Base-by-base conservation (phyloP, 2,113 vertebrate genomes). In the Calypte anna region DNA sequence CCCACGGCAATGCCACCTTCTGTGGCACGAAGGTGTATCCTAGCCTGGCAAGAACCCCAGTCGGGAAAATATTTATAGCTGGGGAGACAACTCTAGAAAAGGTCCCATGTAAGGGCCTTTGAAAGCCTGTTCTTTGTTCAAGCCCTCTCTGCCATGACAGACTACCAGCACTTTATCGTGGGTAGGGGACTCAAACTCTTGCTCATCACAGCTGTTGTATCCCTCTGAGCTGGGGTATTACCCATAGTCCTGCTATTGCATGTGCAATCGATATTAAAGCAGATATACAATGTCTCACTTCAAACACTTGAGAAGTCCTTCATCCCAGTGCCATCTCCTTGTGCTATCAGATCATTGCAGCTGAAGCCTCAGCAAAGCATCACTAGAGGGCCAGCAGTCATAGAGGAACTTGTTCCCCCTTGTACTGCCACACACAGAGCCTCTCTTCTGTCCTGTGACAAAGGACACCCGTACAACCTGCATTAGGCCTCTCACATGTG, bases 11-110 rank as follows among this genome's bases (percentile, higher is more conserved):
- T 18, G 55, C 61, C 67, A 63, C 59, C 38, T 78, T 46, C 70
- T 1, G 0, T 6, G 31, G 43, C 1, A 0, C 3, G 17, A 28
- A 82, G 21, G 8, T 48, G 10, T 20, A 59, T 7, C 59, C 67
- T 17, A 58, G 62, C 48, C 55, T 2, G 46, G 31, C 0, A 0
- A 75, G 64, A 80, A 48, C 8, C 10, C n/a, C 36, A 72, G 48
- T 0, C 10, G 0, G 7, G 48, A 40, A 82, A 74, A 46, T 63
- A 55, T 10, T 67, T 59, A 22, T 14, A 77, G 12, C 20, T 53
- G 25, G 9, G 28, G 70, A 85, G 59, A 14, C 14, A 74, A 70
- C 18, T 53, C 74, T 33, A 86, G 33, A 21, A 91, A 76, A 82
- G 43, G 54, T n/a, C 40, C 20, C 1, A 0, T 18, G 21, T 36